Percentiles rank a stretch among this genome's conserved stretches.
Evolutionary conservation across 2,797 vertebrate genomes (phyloP).

Genomic region (Danio tinwini): DNA sequence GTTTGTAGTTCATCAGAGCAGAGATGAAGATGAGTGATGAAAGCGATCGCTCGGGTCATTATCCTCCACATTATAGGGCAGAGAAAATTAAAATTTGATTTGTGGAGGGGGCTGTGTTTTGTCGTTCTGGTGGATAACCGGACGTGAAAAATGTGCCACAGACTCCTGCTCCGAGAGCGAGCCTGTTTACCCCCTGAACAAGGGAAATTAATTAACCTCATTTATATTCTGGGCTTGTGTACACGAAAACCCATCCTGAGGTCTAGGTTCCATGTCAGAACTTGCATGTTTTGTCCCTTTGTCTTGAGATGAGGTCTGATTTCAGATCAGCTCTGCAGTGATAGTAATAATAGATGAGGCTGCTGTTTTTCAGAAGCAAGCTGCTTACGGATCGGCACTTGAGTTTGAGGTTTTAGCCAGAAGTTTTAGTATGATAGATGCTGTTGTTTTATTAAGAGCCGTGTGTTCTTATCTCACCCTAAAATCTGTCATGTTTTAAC

Average conservation of each 20-base stretch:
- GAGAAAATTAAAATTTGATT: constrained; percentile 68
- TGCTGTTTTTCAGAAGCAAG: neutral
- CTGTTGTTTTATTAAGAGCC: neutral
- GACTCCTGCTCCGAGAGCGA: constrained; percentile 60
- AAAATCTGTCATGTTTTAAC: neutral
- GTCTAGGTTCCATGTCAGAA: constrained; percentile 34
- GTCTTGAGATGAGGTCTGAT: constrained; percentile 38
- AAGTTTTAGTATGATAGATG: constrained; percentile 1
- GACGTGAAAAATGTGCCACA: constrained; percentile 62
- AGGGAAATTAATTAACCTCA: constrained; percentile 79
- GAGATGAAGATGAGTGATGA: constrained; percentile 60
- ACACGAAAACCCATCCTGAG: constrained; percentile 65
- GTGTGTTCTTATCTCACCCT: neutral
- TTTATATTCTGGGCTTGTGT: constrained; percentile 73
- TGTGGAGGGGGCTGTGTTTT: constrained; percentile 61
- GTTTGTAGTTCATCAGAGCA: constrained; percentile 30
- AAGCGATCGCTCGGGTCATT: constrained; percentile 64
- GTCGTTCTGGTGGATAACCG: constrained; percentile 52
- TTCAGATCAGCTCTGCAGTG: constrained; percentile 21
- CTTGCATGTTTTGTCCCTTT: constrained; percentile 17
- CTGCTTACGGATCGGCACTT: neutral
- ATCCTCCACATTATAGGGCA: constrained; percentile 57
- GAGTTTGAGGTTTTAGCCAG: neutral
- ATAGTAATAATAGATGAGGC: neutral
- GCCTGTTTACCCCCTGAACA: constrained; percentile 75